Percentiles rank a stretch among this genome's conserved stretches.
phyloP scores from a whole-genome alignment of 2,888 invertebrate species.

The Cataglyphis cursor region DNA sequence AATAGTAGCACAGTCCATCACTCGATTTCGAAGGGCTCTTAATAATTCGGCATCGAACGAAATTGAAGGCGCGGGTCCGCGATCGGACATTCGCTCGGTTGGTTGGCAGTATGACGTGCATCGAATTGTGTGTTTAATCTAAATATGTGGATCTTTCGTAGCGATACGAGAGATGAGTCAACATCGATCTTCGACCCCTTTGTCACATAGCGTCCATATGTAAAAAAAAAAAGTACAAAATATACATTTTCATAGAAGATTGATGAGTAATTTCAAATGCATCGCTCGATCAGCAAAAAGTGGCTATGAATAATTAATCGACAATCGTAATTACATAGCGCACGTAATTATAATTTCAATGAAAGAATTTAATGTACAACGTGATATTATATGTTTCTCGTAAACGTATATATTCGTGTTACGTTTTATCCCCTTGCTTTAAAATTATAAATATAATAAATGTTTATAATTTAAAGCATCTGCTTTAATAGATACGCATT shows the following conservation, averaged over 20 bases:
- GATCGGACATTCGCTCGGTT: conserved; percentile 56
- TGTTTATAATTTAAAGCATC: conserved; percentile 1
- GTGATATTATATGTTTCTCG: background rate
- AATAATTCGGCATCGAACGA: conserved; percentile 39
- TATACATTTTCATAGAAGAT: background rate
- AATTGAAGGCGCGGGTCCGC: conserved; percentile 40
- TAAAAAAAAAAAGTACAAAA: background rate
- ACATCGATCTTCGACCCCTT: conserved; percentile 39
- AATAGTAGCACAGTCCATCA: conserved; percentile 51
- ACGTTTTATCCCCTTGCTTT: background rate
- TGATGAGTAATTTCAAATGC: background rate
- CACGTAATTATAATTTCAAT: conserved; percentile 14
- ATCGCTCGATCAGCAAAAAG: background rate
- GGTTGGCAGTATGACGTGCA: conserved; percentile 73
- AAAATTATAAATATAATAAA: conserved; percentile 22
- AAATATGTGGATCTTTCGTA: conserved; percentile 69
- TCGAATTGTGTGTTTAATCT: conserved; percentile 67
- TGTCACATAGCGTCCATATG: background rate
- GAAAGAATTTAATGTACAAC: background rate
- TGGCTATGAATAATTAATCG: background rate
- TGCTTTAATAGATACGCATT: background rate
- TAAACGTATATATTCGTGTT: background rate
- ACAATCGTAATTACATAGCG: background rate
- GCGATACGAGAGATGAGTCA: conserved; percentile 33
- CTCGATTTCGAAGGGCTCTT: conserved; percentile 33